Conservation (phyloP, 2,113 vertebrate genomes). For the Pungitius pungitius region DNA sequence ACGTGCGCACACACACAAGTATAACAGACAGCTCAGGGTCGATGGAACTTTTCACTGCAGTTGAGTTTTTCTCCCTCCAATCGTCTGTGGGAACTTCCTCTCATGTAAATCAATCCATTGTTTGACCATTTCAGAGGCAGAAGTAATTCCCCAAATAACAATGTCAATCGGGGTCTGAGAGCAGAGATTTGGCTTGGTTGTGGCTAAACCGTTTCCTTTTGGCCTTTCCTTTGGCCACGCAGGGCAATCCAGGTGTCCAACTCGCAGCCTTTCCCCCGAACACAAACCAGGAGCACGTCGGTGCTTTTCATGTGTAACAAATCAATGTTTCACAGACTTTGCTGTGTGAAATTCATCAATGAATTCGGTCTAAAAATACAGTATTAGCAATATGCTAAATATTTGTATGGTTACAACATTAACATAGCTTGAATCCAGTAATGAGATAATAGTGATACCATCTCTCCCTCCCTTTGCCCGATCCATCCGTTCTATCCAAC, state of each 20-base stretch:
- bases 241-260: too few species aligned
- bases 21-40: slow-evolving; percentile 51
- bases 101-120: neutral
- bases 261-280: too few species aligned
- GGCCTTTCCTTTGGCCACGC: too few species aligned
- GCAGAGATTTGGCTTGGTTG: neutral
- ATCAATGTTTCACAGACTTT: neutral
- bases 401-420: neutral
- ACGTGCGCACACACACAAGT: slow-evolving; percentile 13
- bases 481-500: neutral
- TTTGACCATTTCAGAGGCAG: slow-evolving; percentile 7
- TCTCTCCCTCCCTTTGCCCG: neutral
- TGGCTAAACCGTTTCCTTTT: neutral
- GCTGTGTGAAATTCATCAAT: neutral
- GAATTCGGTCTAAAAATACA: neutral
- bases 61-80: slow-evolving; percentile 5
- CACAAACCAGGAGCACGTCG: too few species aligned
- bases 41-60: slow-evolving; percentile 36
- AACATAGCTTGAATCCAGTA: neutral
- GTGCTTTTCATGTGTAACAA: too few species aligned
- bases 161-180: neutral
- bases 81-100: slow-evolving; percentile 1
- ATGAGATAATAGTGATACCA: neutral
- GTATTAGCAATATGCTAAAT: neutral
- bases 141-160: neutral